Evolutionary conservation across 53 echinoderm and acorn worm genomes (phyloP).

Genomic region (Patiria pectinifera): DNA sequence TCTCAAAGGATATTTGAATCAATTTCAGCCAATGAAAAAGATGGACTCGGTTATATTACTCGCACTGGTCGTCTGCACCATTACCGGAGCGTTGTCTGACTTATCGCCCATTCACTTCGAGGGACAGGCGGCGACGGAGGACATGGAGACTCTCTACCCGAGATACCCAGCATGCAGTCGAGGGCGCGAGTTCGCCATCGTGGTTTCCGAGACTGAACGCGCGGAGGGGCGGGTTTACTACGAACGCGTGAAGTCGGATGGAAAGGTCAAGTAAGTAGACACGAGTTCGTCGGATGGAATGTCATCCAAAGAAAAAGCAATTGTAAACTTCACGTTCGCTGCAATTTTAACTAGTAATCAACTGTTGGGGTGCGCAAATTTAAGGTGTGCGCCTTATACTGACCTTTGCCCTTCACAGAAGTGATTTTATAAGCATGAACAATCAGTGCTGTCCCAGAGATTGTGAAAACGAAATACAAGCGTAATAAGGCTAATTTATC

Average conservation of each 20-base stretch:
- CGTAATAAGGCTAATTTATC: too few relatives aligned
- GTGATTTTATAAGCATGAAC: too few relatives aligned
- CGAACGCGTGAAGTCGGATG: constrained; percentile 7
- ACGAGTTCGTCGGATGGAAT: background rate
- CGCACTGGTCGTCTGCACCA: background rate
- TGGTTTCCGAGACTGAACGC: constrained; percentile 1
- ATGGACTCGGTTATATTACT: background rate
- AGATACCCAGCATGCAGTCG: constrained; percentile 31
- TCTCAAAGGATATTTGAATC: background rate
- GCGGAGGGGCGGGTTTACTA: background rate
- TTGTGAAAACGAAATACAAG: too few relatives aligned
- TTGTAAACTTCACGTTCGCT: too few relatives aligned
- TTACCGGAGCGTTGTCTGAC: background rate
- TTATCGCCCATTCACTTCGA: background rate
- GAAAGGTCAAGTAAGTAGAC: constrained; percentile 26
- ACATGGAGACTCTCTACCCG: background rate
- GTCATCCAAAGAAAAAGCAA: background rate
- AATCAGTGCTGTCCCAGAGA: too few relatives aligned
- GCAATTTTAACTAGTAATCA: too few relatives aligned
- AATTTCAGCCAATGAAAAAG: background rate
- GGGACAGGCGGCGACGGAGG: background rate
- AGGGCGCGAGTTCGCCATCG: constrained; percentile 42
- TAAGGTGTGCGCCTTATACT: too few relatives aligned
- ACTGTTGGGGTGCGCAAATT: too few relatives aligned
- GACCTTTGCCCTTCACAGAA: too few relatives aligned